Percentiles rank a stretch among this genome's conserved stretches.
Evolutionary conservation across 92 coral and sea anemone genomes (phyloP).

Genomic region (Bergia sp.): DNA sequence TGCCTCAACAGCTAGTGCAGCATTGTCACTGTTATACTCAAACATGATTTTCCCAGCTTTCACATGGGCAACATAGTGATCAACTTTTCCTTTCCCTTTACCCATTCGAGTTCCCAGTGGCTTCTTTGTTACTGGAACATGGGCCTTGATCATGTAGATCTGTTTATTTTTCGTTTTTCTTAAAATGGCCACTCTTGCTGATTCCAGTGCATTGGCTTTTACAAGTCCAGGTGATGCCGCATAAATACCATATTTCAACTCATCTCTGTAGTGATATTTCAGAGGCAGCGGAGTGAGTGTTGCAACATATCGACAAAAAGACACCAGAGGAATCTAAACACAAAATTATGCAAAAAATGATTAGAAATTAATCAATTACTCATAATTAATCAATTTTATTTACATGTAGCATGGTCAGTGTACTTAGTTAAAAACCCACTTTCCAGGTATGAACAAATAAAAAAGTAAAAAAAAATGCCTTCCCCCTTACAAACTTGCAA

Average conservation of each 20-base stretch:
- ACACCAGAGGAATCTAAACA: conserved; percentile 22
- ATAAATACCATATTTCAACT: conserved; percentile 85
- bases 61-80: conserved; percentile 90
- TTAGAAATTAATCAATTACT: not conserved
- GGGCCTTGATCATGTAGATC: conserved; percentile 88
- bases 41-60: conserved; percentile 91
- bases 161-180: conserved; percentile 89
- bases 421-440: too few species aligned
- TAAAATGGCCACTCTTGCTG: conserved; percentile 88
- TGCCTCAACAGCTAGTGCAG: conserved; percentile 88
- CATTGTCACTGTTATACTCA: conserved; percentile 96
- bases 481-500: too few species aligned
- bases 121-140: conserved; percentile 85
- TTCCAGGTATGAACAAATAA: too few species aligned
- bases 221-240: conserved; percentile 90
- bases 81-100: conserved; percentile 96
- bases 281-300: conserved; percentile 66
- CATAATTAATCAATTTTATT: too few species aligned
- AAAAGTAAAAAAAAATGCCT: too few species aligned
- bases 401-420: too few species aligned
- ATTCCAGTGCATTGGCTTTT: conserved; percentile 88
- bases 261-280: conserved; percentile 85
- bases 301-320: conserved; percentile 37
- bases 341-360: not conserved
- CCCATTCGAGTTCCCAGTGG: conserved; percentile 98